Conservation (phyloP, 35 echinoderm and acorn worm species). For the Strongylocentrotus purpuratus region DNA sequence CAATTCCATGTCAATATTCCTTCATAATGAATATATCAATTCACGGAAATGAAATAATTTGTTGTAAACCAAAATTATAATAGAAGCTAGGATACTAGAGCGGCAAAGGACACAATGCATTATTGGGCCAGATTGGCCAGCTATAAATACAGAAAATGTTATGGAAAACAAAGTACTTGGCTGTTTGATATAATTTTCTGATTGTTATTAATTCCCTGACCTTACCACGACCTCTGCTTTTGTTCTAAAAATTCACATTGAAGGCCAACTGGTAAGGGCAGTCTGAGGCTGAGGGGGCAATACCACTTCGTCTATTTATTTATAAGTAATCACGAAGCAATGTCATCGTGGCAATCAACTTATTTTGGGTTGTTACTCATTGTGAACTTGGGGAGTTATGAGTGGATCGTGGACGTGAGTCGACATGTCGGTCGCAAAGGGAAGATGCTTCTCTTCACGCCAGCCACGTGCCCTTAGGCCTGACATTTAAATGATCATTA, state of each 20-base stretch:
- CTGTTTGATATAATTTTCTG: too few relatives aligned
- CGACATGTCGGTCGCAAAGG: background rate
- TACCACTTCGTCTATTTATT: background rate
- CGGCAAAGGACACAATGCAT: too few relatives aligned
- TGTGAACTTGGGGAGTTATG: background rate
- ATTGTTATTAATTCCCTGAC: too few relatives aligned
- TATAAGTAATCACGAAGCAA: constrained; percentile 12
- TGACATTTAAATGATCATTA: constrained; percentile 6
- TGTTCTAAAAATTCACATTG: background rate
- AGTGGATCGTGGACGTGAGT: background rate
- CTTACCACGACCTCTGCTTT: background rate
- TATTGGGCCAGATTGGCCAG: too few relatives aligned
- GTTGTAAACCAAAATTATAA: too few relatives aligned
- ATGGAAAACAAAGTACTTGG: too few relatives aligned
- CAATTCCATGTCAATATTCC: too few relatives aligned
- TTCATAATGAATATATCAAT: too few relatives aligned
- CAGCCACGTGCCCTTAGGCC: background rate
- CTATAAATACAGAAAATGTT: too few relatives aligned
- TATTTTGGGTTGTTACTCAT: constrained; percentile 18
- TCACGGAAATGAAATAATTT: too few relatives aligned
- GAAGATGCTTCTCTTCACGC: background rate
- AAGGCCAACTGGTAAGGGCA: background rate
- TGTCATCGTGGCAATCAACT: background rate
- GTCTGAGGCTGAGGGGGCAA: background rate
- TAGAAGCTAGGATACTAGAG: too few relatives aligned